Conservation (phyloP, 2,888 invertebrate species). For the Opisthograptis luteolata region DNA sequence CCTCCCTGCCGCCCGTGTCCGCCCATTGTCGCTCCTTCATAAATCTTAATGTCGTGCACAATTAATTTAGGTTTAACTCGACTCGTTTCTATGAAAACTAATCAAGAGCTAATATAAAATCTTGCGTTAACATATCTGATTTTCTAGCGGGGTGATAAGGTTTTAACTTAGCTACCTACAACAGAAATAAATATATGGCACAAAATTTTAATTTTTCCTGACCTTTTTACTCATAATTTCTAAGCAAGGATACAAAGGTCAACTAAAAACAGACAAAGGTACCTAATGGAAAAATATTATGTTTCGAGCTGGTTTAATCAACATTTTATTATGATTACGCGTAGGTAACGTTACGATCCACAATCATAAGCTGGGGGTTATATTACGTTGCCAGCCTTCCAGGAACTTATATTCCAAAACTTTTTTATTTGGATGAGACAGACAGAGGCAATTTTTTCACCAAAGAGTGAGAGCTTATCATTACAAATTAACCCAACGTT, state of each 20-base stretch:
- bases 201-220: neutral
- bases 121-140: slow-evolving; percentile 19
- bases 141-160: slow-evolving; percentile 3
- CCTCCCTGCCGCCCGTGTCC: slow-evolving; percentile 17
- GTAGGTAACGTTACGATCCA: slow-evolving; percentile 19
- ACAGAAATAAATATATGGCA: neutral
- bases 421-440: slow-evolving; percentile 8
- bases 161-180: neutral
- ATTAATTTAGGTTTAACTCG: slow-evolving; percentile 28
- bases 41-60: slow-evolving; percentile 31
- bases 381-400: slow-evolving; percentile 5
- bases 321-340: slow-evolving; percentile 31
- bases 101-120: slow-evolving; percentile 21
- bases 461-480: no score
- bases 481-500: no score
- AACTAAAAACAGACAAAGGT: slow-evolving; percentile 11
- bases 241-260: slow-evolving; percentile 6
- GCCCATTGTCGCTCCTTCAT: slow-evolving; percentile 25
- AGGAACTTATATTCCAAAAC: slow-evolving; percentile 5
- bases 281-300: slow-evolving; percentile 18
- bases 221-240: slow-evolving; percentile 8
- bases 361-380: slow-evolving; percentile 21
- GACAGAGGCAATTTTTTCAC: neutral
- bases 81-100: slow-evolving; percentile 21
- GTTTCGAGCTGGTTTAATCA: slow-evolving; percentile 26